Evolutionary conservation across 2,113 vertebrate genomes (phyloP), one percentile per base, ranked within the genome.

Genomic region (Campylomormyrus tamandua): DNA sequence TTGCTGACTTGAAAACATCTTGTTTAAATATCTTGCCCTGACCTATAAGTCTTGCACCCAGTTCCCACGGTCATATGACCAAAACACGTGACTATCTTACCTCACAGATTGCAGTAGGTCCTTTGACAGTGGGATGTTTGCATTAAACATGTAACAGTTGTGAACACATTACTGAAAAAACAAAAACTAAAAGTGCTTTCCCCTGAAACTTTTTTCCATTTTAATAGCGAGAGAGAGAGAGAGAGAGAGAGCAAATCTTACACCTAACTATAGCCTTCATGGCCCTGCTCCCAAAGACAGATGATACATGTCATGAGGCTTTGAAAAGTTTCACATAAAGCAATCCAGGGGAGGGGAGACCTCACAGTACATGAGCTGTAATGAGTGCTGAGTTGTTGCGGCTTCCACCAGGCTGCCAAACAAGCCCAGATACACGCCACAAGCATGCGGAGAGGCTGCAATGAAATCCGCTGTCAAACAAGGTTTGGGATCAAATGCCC

Each of bases 401-500:
- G 91, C 91, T 91, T 93, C 94, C 93, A 88, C 89, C 8, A 8
- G 1, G 21, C 74, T 89, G 77, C 77, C 89, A 89, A 58, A 56
- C 21, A 50, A 95, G 93, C 93, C 95, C 94, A 94, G 95, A 93
- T 93, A 95, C 94, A 93, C 92, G 94, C 91, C 92, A 92, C 90
- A 96, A 95, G 93, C 94, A 95, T 95, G 94, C 90, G 92, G 95
- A 94, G 94, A 94, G 93, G 95, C 92, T 92, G 94, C 95, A 95
- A 91, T 93, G 93, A 94, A 94, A 96, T 91, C 90, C 88, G 93
- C 95, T 95, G 95, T 95, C 94, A 95, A 95, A 95, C 93, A 94
- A 93, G 96, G 95, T 97, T 96, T 96, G 96, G 93, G 95, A 96
- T 94, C 95, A 96, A 96, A 96, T 96, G 50, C 93, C 92, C 95